Conservation (phyloP, 1,140 invertebrate species). For the Elymnias hypermnestra region DNA sequence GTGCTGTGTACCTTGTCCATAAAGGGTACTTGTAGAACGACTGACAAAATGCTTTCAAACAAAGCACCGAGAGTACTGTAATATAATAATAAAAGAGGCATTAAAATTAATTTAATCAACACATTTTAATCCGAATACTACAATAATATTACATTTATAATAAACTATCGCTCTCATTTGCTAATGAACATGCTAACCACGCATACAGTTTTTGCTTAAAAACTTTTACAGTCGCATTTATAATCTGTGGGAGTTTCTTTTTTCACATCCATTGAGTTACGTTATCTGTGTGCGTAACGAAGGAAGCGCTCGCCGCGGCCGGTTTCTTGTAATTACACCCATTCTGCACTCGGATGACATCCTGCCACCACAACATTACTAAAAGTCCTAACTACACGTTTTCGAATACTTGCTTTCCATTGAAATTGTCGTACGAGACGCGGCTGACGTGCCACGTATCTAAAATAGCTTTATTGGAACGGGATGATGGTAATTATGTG, state of each 20-base stretch:
- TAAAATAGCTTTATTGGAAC: conserved; percentile 24
- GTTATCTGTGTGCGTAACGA: conserved; percentile 25
- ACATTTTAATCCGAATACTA: no score
- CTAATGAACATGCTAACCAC: conserved; percentile 3
- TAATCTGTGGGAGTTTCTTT: conserved; percentile 26
- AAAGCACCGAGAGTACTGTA: no score
- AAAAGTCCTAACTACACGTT: conserved; percentile 21
- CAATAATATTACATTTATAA: no score
- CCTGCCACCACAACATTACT: conserved; percentile 13
- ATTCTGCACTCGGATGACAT: conserved; percentile 24
- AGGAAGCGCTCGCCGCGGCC: conserved; percentile 24
- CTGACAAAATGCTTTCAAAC: no score
- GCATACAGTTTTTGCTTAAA: conserved; percentile 12
- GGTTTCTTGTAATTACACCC: conserved; percentile 28
- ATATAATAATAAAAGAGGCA: no score
- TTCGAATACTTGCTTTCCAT: conserved; percentile 16
- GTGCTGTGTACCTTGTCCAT: no score
- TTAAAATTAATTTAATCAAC: no score
- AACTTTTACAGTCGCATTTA: conserved; percentile 12
- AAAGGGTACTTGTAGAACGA: no score
- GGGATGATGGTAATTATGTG: conserved; percentile 16
- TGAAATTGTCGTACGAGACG: conserved; percentile 16
- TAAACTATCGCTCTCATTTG: no score
- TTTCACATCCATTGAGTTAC: conserved; percentile 28
- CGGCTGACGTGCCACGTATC: conserved; percentile 7